Conservation (phyloP, 2,113 vertebrate species). For the Sturnus vulgaris region DNA sequence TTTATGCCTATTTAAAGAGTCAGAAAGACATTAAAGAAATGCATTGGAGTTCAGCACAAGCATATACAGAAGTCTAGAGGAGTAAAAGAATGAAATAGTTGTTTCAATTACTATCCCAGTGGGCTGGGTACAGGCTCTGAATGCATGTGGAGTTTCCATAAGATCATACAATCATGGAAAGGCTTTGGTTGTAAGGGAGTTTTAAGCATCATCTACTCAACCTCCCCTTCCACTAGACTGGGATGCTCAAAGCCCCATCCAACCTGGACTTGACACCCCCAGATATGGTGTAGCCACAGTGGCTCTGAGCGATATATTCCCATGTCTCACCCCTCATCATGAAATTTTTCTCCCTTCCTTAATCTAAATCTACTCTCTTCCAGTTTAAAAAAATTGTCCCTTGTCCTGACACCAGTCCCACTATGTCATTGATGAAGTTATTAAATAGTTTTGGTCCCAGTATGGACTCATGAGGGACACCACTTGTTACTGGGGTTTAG, state of each 20-base stretch:
- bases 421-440: neutral
- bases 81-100: neutral
- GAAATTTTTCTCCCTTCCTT: neutral
- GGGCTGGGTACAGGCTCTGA: neutral
- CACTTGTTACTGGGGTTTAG: neutral
- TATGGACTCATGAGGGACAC: neutral
- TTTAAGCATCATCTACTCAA: neutral
- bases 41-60: neutral
- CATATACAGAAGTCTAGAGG: neutral
- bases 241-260: neutral
- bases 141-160: neutral
- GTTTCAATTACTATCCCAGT: neutral
- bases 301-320: neutral
- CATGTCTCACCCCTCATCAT: fast-evolving
- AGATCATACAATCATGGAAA: neutral
- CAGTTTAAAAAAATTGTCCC: neutral
- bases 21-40: neutral
- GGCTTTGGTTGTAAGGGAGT: neutral
- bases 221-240: fast-evolving
- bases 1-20: neutral
- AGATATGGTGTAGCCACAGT: fast-evolving
- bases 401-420: neutral
- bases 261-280: neutral
- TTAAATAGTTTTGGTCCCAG: neutral
- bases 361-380: neutral